Base-by-base conservation (phyloP, 1,140 invertebrate species). In the Aphidius ervi region DNA sequence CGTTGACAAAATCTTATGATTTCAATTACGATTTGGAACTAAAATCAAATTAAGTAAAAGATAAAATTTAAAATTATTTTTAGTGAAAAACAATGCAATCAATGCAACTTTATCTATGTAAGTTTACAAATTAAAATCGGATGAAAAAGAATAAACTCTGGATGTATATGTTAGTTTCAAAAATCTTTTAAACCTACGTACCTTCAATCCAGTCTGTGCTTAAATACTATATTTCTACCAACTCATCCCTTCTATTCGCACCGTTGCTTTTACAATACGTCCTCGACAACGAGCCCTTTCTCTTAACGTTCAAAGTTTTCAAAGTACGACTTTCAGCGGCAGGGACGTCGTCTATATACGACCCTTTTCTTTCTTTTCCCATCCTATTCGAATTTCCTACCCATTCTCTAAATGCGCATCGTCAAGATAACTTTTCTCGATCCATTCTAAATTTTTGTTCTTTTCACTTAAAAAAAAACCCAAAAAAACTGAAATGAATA, bases 281-380 rank as follows among this genome's bases (percentile, higher is more conserved):
- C 73, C 73, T 74, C 68, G 66, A 70, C 73, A 74, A 70, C 66
- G 48, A 50, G 62, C 75, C 74, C 77, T 78, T 79, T 77, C 73
- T 73, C 73, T 77, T 76, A 78, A 74, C 71, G 74, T 78, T 67
- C 68, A 77, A 76, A 79, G 74, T 79, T 79, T 79, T 77, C 74
- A 78, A 78, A 78, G 72, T 78, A 74, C 72, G 70, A 71, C 71
- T 70, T 75, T 77, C 71, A 74, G 71, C 74, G 68, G 72, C 52
- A 56, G 65, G 64, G 60, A 66, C 68, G 67, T 70, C 67, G 65
- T 73, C 73, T 70, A 70, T 71, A 70, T 61, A 16, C 16, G 64
- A 65, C 60, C 56, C 64, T 59, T 45, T 40, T 47, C 40, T 62
- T 41, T 45, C 60, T 58, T 58, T 49, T 62, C 42, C 42, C 54